Percentiles rank a stretch among this genome's conserved stretches.
Conservation (phyloP, 2,797 vertebrate species). For the Eidolon dupreanum region DNA sequence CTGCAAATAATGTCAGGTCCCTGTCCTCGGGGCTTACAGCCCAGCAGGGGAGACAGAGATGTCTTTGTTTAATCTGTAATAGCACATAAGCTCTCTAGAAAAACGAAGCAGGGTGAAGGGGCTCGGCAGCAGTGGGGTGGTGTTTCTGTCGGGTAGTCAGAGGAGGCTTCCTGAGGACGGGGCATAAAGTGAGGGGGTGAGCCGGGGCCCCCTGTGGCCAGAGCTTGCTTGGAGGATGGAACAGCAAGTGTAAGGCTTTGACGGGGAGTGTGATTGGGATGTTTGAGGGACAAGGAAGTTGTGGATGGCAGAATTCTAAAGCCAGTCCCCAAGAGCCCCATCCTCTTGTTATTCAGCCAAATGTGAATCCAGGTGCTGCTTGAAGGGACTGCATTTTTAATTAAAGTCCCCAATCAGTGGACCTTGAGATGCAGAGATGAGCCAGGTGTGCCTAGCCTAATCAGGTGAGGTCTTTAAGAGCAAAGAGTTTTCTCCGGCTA, state of each 20-base stretch:
- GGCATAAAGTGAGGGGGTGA: not conserved
- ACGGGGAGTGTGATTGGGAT: no score
- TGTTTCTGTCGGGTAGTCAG: not conserved
- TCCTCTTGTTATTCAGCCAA: not conserved
- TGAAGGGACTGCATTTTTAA: not conserved
- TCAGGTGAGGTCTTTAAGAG: not conserved
- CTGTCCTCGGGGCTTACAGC: not conserved
- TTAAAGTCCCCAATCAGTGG: not conserved
- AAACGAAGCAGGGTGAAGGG: not conserved
- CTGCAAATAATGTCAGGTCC: not conserved
- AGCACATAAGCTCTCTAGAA: not conserved
- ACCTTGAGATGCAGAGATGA: not conserved
- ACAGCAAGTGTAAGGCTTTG: not conserved
- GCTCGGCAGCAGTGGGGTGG: fast-evolving
- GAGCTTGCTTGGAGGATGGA: not conserved
- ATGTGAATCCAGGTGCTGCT: not conserved
- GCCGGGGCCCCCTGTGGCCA: not conserved
- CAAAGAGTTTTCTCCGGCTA: not conserved
- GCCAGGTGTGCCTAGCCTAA: not conserved
- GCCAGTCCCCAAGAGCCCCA: not conserved
- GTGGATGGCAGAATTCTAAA: not conserved
- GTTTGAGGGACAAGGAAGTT: not conserved
- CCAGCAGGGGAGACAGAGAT: not conserved
- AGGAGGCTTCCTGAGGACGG: not conserved
- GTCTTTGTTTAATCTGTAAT: not conserved